Evolutionary conservation across 2,888 invertebrate species (phyloP).

Genomic region (Mesorhabditis sp.): DNA sequence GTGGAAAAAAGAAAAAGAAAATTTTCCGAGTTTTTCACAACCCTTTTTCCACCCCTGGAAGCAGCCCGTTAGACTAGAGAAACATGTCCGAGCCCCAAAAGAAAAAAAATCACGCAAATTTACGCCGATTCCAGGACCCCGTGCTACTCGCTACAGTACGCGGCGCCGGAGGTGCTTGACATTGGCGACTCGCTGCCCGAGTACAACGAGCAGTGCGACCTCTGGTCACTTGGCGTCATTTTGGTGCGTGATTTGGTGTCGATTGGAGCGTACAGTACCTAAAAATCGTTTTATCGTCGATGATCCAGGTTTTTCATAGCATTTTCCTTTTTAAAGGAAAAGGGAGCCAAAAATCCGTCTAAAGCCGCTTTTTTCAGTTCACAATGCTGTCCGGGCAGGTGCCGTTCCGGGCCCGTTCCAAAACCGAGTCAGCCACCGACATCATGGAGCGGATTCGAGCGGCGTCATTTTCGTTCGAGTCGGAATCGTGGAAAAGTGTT

Average conservation of each 20-base stretch:
- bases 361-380: slow-evolving; percentile 64
- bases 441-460: slow-evolving; percentile 77
- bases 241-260: slow-evolving; percentile 66
- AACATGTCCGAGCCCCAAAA: no score
- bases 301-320: neutral
- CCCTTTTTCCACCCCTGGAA: no score
- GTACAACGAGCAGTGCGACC: slow-evolving; percentile 87
- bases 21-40: no score
- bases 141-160: slow-evolving; percentile 89
- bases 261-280: slow-evolving; percentile 6
- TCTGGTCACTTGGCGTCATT: slow-evolving; percentile 92
- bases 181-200: slow-evolving; percentile 63
- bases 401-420: slow-evolving; percentile 74
- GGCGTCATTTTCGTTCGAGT: slow-evolving; percentile 76
- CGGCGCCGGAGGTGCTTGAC: slow-evolving; percentile 85
- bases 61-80: no score
- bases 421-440: slow-evolving; percentile 71
- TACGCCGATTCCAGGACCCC: slow-evolving; percentile 69
- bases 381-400: slow-evolving; percentile 81
- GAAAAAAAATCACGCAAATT: no score
- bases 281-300: slow-evolving; percentile 9
- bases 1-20: no score
- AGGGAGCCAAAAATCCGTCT: neutral
- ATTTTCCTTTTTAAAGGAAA: neutral
- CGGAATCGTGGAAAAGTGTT: slow-evolving; percentile 72